These are phyloP conservation scores for Nephrotoma appendiculata DNA, from an alignment of 2,888 invertebrate genomes.

Conservation along the genomic window DNA sequence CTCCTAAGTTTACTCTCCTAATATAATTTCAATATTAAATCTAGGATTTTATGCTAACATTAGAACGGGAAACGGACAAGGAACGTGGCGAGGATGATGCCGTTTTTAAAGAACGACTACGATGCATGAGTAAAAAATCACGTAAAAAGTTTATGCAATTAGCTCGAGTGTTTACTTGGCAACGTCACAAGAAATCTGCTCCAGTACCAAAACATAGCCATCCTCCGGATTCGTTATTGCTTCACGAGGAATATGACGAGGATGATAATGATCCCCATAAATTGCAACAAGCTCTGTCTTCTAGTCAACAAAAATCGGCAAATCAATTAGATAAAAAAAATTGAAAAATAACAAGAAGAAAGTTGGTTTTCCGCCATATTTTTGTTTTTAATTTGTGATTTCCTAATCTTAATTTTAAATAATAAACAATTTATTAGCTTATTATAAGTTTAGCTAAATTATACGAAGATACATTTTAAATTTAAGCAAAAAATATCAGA, in stretches of 20 bases:
- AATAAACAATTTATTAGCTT: background rate
- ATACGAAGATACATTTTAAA: background rate
- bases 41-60: slow-evolving; percentile 66
- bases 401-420: background rate
- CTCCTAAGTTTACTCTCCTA: background rate
- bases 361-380: background rate
- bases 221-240: slow-evolving; percentile 38
- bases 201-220: slow-evolving; percentile 28
- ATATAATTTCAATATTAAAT: background rate
- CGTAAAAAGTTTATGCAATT: slow-evolving; percentile 69
- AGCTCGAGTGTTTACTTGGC: slow-evolving; percentile 59
- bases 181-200: slow-evolving; percentile 37
- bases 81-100: slow-evolving; percentile 46
- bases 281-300: background rate
- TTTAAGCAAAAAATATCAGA: background rate
- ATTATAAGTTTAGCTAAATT: background rate
- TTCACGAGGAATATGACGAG: slow-evolving; percentile 36
- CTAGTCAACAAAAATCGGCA: background rate
- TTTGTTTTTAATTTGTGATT: background rate
- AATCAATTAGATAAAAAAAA: background rate
- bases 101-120: slow-evolving; percentile 58
- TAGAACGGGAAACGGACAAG: slow-evolving; percentile 56
- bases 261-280: background rate
- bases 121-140: slow-evolving; percentile 73
- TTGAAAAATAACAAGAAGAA: background rate